Evolutionary conservation across 2,888 invertebrate species (phyloP), one percentile per base, ranked within the genome.

Genomic region (Acleris cristana): DNA sequence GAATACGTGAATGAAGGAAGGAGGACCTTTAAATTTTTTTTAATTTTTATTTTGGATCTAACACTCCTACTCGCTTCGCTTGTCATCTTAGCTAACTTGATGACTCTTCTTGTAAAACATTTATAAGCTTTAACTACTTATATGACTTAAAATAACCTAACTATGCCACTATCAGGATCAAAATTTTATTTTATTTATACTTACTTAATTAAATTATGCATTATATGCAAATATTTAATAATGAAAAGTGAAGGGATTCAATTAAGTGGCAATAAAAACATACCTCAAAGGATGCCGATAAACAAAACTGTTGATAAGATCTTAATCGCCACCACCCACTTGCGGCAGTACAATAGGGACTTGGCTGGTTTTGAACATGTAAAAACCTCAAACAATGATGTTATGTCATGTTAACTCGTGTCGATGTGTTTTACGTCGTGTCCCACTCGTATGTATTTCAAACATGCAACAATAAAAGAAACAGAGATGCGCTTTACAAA

Each of bases 241-340:
- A 48, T 63, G 57, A 58, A 63, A 62, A 62, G 48, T 62, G 57
- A 57, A 57, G 62, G 57, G 53, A 58, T 40, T 62, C 71, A 78
- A 76, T 76, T 77, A 78, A 69, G 69, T 74, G 71, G 60, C 65
- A 76, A 69, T 75, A 67, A 74, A 71, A 68, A 59, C 54, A 34
- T 48, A 51, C 74, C 80, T 88, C 88, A 90, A 90, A 89, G 74
- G 75, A 77, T 61, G 79, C 82, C 83, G 83, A 77, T 76, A 69
- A 72, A 74, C 81, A 80, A 82, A 86, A 84, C 80, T 79, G 82
- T 81, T 79, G 86, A 89, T 88, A 85, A 73, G 74, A 89, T 90
- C 89, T 88, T 84, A 85, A 88, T 89, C 83, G 76, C 68, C 70
- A 49, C 74, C 86, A 74, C 91, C 91, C 82, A 89, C 90, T 69